Percentiles rank a stretch among this genome's conserved stretches.
Evolutionary conservation across 2,888 invertebrate genomes (phyloP).

Genomic region (Mayetiola destructor): DNA sequence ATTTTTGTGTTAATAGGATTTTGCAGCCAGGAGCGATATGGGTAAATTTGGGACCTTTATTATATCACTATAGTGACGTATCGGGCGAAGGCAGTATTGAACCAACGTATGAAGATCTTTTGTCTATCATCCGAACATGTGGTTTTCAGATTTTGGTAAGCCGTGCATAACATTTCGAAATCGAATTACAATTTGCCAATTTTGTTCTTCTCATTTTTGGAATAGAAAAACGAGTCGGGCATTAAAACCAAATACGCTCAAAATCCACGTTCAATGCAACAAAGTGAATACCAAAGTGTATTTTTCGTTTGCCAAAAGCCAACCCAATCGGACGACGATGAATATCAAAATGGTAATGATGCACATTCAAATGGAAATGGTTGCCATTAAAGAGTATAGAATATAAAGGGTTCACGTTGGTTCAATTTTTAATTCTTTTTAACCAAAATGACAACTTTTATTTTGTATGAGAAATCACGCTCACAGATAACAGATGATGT

Average conservation of each 20-base stretch:
- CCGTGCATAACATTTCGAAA: not conserved
- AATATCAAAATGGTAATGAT: slow-evolving; percentile 13
- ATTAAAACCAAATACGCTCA: slow-evolving; percentile 82
- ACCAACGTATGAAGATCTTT: slow-evolving; percentile 74
- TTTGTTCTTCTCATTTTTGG: not conserved
- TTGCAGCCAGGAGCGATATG: slow-evolving; percentile 79
- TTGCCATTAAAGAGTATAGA: not conserved
- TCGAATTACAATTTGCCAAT: not conserved
- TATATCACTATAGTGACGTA: slow-evolving; percentile 85
- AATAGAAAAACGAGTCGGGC: slow-evolving; percentile 59
- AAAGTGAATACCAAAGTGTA: slow-evolving; percentile 80
- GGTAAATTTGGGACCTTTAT: slow-evolving; percentile 81
- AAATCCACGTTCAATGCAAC: slow-evolving; percentile 83
- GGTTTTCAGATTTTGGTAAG: slow-evolving; percentile 67
- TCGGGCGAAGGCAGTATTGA: slow-evolving; percentile 80
- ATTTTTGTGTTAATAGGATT: slow-evolving; percentile 36
- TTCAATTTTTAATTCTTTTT: too few species aligned
- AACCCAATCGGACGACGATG: not conserved
- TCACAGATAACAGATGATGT: too few species aligned
- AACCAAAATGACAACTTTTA: too few species aligned
- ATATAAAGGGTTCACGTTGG: too few species aligned
- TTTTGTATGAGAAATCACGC: too few species aligned
- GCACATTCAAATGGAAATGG: slow-evolving; percentile 13
- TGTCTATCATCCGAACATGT: slow-evolving; percentile 60
- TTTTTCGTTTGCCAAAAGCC: slow-evolving; percentile 86